Base-by-base conservation (phyloP, 64 coral and sea anemone species). In the Montipora cactus region DNA sequence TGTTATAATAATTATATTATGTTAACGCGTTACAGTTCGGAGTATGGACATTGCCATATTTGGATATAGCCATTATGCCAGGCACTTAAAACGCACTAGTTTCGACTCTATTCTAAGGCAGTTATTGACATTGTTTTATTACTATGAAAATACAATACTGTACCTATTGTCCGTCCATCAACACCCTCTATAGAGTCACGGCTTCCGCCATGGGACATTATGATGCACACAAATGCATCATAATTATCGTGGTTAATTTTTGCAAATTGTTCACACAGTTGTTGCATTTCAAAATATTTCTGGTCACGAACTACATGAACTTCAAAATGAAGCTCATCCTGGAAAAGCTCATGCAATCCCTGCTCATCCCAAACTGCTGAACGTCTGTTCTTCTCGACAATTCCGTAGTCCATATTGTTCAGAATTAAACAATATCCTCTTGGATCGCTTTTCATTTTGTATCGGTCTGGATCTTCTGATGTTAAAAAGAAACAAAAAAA, bases 211-310 rank as follows among this genome's bases (percentile, higher is more conserved):
- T 91, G 89, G 0, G 78, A 67, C 89, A 91, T 91, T 8, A 91
- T 91, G 2, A 91, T 75, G 49, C 89, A 91, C 14, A 83, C 79
- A 57, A 91, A 91, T 50, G 89, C 89, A 58, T 91, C 89, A 75
- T 58, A 83, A 0, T 91, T 6, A 25, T 20, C 10, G 45, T 91
- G 89, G 16, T 91, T 64, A 11, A 25, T 83, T 19, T 10, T 45
- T 3, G 61, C 79, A 58, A 23, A 91, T 7, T 73, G 46, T 46
- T 73, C 37, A 3, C 67, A 12, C 8, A 14, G 11, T 7, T 14
- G 4, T 10, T 62, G 44, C 66, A 91, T 81, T 49, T 83, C 61
- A 8, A 12, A n/a, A 10, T 22, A n/a, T 5, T 44, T 28, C 7
- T 22, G 48, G 61, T 91, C 78, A 48, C 15, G 47, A 15, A 15